A percentile compares a stretch with the other conserved stretches of the same genome.
Evolutionary conservation across 64 coral and sea anemone species (phyloP).

Genomic region (Actinia equina): DNA sequence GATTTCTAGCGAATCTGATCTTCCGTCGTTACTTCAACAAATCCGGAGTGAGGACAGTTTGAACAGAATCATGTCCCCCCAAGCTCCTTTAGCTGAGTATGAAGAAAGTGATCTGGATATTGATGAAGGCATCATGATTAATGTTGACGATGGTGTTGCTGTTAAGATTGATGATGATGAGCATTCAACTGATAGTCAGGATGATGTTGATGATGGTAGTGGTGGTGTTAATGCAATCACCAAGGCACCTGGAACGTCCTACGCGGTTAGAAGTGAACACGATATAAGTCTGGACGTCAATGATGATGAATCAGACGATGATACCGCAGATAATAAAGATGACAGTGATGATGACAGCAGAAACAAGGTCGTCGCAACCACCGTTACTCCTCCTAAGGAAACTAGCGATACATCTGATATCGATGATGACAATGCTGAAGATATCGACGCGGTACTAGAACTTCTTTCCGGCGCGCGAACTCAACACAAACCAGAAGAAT

Average conservation of each 20-base stretch:
- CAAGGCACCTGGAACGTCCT: neutral
- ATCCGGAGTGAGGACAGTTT: neutral
- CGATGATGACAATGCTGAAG: neutral
- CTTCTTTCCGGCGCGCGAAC: neutral
- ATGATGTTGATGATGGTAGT: neutral
- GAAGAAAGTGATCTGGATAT: conserved; percentile 52
- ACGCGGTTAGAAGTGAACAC: neutral
- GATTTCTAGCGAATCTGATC: neutral
- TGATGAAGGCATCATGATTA: neutral
- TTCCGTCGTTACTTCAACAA: neutral
- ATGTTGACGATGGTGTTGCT: neutral
- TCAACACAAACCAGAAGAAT: neutral
- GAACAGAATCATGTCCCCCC: neutral
- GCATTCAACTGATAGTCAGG: neutral
- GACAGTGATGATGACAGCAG: neutral
- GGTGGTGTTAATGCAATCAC: neutral
- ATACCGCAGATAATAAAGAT: neutral
- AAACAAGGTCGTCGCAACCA: neutral
- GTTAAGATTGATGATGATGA: neutral
- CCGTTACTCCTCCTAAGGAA: neutral
- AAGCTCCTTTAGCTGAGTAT: conserved; percentile 53
- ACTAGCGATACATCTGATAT: neutral
- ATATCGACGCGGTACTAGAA: neutral
- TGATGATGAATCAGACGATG: neutral
- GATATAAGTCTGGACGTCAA: neutral